Percentiles rank a stretch among this genome's conserved stretches.
phyloP scores from a whole-genome alignment of 2,113 vertebrate genomes.

The Ctenomys sociabilis region DNA sequence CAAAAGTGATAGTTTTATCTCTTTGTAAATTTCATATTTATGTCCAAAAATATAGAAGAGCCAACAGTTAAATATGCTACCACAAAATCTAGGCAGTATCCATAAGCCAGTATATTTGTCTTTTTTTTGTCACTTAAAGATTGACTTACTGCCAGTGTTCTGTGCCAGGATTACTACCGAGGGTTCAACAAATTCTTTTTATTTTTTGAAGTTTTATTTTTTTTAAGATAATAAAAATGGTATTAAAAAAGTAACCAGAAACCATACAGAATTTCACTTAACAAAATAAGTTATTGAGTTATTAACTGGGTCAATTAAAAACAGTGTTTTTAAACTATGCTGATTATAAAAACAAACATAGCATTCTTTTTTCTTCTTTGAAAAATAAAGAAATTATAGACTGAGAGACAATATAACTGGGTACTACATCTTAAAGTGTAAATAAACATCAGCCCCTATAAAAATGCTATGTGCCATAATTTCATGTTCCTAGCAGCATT shows the following conservation, averaged over 20 bases:
- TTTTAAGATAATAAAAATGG: too few species aligned
- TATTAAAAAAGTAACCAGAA: too few species aligned
- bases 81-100: not conserved
- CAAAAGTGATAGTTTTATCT: not conserved
- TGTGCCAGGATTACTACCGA: not conserved
- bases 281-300: not conserved
- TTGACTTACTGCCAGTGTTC: not conserved
- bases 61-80: accelerated
- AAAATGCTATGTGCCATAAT: not conserved
- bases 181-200: not conserved
- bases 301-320: slow-evolving; percentile 19
- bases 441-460: not conserved
- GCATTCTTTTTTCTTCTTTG: not conserved
- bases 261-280: too few species aligned
- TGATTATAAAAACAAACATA: not conserved
- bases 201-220: too few species aligned
- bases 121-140: not conserved
- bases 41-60: not conserved
- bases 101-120: not conserved
- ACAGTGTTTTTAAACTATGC: not conserved
- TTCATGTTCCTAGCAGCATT: not conserved
- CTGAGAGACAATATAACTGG: not conserved
- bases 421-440: not conserved
- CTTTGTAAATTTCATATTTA: not conserved
- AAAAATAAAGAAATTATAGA: slow-evolving; percentile 7